Evolutionary conservation across 2,888 invertebrate genomes (phyloP).

Genomic region (Pristionchus maxplancki): DNA sequence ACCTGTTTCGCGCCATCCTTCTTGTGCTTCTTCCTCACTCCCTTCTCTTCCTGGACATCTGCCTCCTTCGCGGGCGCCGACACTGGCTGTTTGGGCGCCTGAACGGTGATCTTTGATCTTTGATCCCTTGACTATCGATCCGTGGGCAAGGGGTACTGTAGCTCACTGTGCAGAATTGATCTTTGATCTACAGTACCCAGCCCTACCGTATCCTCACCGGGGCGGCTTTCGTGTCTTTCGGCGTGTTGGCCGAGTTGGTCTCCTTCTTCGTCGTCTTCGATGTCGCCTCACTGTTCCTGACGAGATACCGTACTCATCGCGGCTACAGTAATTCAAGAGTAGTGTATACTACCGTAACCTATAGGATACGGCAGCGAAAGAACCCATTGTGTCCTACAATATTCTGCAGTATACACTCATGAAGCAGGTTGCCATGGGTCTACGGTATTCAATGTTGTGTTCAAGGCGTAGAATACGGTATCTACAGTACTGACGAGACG

Average conservation of each 20-base stretch:
- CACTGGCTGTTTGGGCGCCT: not conserved
- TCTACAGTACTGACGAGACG: not conserved
- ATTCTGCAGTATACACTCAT: too few species aligned
- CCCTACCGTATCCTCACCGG: too few species aligned
- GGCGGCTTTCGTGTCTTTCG: not conserved
- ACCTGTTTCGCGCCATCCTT: not conserved
- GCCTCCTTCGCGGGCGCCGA: not conserved
- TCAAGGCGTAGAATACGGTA: not conserved
- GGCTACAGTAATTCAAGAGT: too few species aligned
- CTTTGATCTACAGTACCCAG: too few species aligned
- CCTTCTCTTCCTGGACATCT: not conserved
- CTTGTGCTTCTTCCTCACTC: not conserved
- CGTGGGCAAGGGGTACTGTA: too few species aligned
- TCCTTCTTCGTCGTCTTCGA: not conserved
- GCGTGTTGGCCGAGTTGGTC: not conserved
- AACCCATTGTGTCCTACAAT: too few species aligned
- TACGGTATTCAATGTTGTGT: too few species aligned
- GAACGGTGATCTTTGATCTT: conserved; percentile 35
- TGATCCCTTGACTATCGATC: not conserved
- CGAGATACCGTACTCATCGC: too few species aligned
- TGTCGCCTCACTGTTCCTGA: conserved; percentile 1
- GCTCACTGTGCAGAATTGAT: too few species aligned
- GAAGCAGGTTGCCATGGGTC: too few species aligned
- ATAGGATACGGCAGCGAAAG: not conserved
- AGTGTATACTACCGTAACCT: too few species aligned